phyloP scores from a whole-genome alignment of 2,113 vertebrate genomes.

The Piaya cayana region DNA sequence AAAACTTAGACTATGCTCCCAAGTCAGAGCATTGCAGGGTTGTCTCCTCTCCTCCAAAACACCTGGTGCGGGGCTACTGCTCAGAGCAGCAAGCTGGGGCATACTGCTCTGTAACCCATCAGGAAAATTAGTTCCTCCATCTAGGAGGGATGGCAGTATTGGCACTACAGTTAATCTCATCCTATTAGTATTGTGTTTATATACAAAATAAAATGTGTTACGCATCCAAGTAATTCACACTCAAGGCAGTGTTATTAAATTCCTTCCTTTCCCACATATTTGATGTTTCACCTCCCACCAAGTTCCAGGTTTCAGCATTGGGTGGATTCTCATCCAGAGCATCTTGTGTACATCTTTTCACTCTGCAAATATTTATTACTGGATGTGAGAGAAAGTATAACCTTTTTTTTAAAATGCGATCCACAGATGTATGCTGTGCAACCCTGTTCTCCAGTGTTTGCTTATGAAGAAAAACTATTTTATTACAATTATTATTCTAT shows the following conservation, averaged over 20 bases:
- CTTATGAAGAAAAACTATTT: neutral
- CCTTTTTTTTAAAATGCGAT: neutral
- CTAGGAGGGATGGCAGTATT: neutral
- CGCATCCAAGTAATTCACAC: neutral
- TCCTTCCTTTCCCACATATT: neutral
- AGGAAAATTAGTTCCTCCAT: rapidly evolving
- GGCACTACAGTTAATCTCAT: neutral
- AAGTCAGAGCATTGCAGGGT: neutral
- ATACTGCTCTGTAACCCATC: neutral
- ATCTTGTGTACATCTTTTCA: rapidly evolving
- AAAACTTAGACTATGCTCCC: neutral
- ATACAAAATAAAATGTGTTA: neutral
- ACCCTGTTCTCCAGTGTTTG: neutral
- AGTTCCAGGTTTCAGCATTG: neutral
- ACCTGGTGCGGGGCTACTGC: neutral
- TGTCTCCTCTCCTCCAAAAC: neutral
- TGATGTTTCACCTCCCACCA: neutral
- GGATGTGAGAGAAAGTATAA: rapidly evolving
- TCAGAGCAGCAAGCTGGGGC: neutral
- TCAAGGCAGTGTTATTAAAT: neutral
- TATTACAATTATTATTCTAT: neutral
- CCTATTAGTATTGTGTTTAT: slow-evolving; percentile 4
- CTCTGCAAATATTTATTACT: neutral
- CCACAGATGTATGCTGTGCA: neutral
- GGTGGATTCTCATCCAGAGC: neutral